Evolutionary conservation across 2,797 vertebrate genomes (phyloP).

Genomic region (Catamblyrhynchus diadema): DNA sequence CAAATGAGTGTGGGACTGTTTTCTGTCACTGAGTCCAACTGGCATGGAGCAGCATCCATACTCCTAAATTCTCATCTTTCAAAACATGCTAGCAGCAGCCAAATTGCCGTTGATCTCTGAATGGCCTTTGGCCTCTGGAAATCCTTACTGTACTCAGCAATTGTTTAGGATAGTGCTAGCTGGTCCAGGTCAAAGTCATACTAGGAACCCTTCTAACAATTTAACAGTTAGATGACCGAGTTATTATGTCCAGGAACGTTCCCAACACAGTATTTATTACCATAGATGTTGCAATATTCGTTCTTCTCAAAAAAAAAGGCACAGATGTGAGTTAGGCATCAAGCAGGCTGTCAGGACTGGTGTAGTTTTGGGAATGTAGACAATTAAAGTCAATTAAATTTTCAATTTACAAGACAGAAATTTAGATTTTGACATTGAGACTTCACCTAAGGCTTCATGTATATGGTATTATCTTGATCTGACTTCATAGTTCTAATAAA

Average conservation of each 20-base stretch:
- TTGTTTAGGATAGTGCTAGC: neutral
- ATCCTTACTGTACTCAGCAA: slow-evolving; percentile 25
- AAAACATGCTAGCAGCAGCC: slow-evolving; percentile 27
- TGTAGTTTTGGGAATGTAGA: neutral
- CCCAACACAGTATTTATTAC: neutral
- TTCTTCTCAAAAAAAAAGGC: neutral
- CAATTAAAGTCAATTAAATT: neutral
- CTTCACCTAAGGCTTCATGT: neutral
- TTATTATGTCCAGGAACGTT: neutral
- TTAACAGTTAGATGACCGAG: neutral
- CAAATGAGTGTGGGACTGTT: slow-evolving; percentile 16
- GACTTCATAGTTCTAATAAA: neutral
- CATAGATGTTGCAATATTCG: neutral
- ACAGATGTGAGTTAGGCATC: neutral
- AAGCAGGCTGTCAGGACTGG: neutral
- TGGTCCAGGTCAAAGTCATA: slow-evolving; percentile 4
- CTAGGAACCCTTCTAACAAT: neutral
- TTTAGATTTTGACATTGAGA: neutral
- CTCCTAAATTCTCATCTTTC: slow-evolving; percentile 34
- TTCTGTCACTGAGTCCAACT: slow-evolving; percentile 54
- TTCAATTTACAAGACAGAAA: neutral
- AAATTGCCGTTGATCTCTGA: slow-evolving; percentile 43
- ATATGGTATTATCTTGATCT: neutral
- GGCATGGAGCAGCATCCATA: slow-evolving; percentile 15
- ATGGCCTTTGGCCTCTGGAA: slow-evolving; percentile 33